These are phyloP conservation scores for Margaritifera margaritifera DNA, from an alignment of 2,888 invertebrate species.

Conservation along the genomic window DNA sequence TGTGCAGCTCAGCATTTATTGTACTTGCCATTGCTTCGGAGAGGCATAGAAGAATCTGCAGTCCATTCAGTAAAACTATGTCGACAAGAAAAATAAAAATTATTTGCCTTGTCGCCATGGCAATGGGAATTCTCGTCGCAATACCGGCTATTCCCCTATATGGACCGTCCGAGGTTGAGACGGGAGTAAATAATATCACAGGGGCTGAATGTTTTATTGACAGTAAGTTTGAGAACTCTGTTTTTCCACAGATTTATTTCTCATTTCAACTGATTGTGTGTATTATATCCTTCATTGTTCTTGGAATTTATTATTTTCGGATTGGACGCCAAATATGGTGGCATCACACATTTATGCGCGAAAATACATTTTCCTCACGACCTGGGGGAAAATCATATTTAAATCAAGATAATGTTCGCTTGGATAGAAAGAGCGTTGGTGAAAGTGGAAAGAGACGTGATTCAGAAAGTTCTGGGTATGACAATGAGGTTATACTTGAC, in stretches of 20 bases:
- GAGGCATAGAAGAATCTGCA: conserved; percentile 55
- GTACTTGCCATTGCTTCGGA: conserved; percentile 55
- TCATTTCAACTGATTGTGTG: conserved; percentile 38
- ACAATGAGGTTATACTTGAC: neutral
- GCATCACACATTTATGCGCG: conserved; percentile 39
- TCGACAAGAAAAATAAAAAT: conserved; percentile 40
- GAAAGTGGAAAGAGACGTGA: no score
- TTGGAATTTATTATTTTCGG: conserved; percentile 44
- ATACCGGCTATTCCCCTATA: conserved; percentile 43
- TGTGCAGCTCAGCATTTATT: conserved; percentile 53
- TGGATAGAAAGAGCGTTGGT: no score
- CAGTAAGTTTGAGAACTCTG: conserved; percentile 33
- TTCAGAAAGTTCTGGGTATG: neutral
- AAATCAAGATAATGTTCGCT: neutral
- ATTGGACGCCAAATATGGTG: conserved; percentile 38
- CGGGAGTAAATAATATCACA: conserved; percentile 38
- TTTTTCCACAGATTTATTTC: conserved; percentile 44
- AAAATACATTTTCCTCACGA: conserved; percentile 24
- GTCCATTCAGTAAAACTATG: conserved; percentile 49
- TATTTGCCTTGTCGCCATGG: conserved; percentile 37
- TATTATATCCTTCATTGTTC: conserved; percentile 28
- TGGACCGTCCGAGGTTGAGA: conserved; percentile 44
- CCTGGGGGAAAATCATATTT: no score
- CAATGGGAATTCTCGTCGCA: conserved; percentile 45
- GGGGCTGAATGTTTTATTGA: conserved; percentile 57